Percentiles rank a stretch among this genome's conserved stretches.
Evolutionary conservation across 2,113 vertebrate genomes (phyloP).

Genomic region (Tringa solitaria): DNA sequence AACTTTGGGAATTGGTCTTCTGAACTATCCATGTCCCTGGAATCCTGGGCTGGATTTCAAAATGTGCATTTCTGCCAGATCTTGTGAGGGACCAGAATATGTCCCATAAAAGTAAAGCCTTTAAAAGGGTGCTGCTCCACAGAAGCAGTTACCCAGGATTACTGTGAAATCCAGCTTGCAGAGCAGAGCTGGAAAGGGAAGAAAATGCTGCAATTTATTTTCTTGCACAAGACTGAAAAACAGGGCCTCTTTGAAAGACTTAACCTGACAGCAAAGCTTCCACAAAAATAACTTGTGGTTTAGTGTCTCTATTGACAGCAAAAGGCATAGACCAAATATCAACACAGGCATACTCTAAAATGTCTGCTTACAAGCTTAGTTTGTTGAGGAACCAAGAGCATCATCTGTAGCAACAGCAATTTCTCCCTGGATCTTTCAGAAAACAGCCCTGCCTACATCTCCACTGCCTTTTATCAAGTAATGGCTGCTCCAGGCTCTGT

Average conservation of each 20-base stretch:
- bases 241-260: background rate
- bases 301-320: background rate
- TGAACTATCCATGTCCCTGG: background rate
- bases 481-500: background rate
- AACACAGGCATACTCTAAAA: background rate
- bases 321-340: background rate
- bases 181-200: background rate
- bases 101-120: background rate
- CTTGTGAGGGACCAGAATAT: background rate
- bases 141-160: background rate
- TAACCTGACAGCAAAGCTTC: background rate
- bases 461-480: background rate
- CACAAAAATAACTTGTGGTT: background rate
- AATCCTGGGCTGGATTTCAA: background rate
- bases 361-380: background rate
- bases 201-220: background rate
- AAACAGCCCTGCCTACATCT: background rate
- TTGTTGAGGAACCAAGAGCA: background rate
- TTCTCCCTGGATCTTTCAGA: background rate
- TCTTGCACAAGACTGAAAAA: background rate
- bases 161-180: background rate
- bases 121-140: background rate
- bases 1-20: constrained; percentile 22
- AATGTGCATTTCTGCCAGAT: background rate
- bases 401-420: background rate